Evolutionary conservation across 2,888 invertebrate species (phyloP).

Genomic region (Ophion obscuratus): DNA sequence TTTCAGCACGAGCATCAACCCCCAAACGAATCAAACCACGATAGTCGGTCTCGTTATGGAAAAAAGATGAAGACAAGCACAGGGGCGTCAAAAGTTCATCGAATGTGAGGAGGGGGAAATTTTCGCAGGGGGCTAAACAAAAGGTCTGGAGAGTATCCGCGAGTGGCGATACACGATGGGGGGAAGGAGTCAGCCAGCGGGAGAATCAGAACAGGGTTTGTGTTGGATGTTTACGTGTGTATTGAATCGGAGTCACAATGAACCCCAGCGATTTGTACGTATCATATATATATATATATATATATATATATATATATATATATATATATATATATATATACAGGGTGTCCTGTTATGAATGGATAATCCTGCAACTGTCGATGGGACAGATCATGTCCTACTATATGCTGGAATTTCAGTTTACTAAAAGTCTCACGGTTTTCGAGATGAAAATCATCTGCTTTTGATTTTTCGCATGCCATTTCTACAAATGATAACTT

Average conservation of each 20-base stretch:
- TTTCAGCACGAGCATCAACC: neutral
- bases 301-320: neutral
- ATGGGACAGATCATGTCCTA: no score
- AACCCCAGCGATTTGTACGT: slow-evolving; percentile 42
- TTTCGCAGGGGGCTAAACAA: slow-evolving; percentile 8
- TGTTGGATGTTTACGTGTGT: slow-evolving; percentile 33
- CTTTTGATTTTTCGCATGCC: no score
- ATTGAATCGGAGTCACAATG: slow-evolving; percentile 29
- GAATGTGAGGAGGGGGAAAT: slow-evolving; percentile 20
- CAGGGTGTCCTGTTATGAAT: no score
- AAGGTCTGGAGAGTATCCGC: slow-evolving; percentile 46
- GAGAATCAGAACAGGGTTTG: slow-evolving; percentile 21
- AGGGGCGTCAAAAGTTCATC: slow-evolving; percentile 28
- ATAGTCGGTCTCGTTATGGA: slow-evolving; percentile 5
- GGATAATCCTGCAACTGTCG: no score
- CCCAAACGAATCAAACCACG: neutral
- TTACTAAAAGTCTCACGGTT: no score
- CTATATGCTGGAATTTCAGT: no score
- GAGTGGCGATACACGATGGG: slow-evolving; percentile 24
- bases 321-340: neutral
- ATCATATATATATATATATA: slow-evolving; percentile 8
- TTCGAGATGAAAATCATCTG: no score
- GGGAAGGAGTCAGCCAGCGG: slow-evolving; percentile 39
- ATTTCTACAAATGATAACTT: no score
- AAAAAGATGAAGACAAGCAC: slow-evolving; percentile 1